A percentile compares a stretch with the other conserved stretches of the same genome.
phyloP scores from a whole-genome alignment of 2,113 vertebrate species.

The Callorhinus ursinus region DNA sequence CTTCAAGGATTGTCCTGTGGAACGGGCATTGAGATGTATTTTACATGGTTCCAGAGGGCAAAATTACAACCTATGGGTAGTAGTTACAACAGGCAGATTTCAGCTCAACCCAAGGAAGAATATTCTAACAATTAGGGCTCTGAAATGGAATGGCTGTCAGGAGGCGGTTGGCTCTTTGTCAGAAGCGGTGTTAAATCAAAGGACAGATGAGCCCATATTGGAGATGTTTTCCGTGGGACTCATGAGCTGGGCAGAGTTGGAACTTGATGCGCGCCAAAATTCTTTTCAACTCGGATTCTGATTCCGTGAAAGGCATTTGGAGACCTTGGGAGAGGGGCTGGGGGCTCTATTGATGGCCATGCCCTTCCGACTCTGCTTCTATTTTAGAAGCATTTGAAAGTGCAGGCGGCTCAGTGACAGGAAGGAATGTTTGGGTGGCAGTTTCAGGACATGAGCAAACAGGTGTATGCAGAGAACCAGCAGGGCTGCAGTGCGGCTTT shows the following conservation, averaged over 20 bases:
- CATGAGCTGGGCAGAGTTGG: neutral
- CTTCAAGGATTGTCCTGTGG: neutral
- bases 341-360: neutral
- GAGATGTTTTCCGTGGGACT: slow-evolving; percentile 27
- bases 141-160: neutral
- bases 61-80: neutral
- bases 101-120: neutral
- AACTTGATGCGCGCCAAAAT: neutral
- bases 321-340: neutral
- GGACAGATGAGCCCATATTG: neutral
- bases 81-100: neutral
- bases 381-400: slow-evolving; percentile 11
- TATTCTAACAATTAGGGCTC: neutral
- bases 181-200: neutral
- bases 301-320: neutral
- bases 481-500: neutral
- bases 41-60: neutral
- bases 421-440: slow-evolving; percentile 2
- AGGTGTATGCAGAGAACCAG: neutral
- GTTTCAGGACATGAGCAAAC: slow-evolving; percentile 34
- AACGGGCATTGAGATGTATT: neutral
- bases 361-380: neutral
- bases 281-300: neutral
- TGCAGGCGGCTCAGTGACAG: neutral
- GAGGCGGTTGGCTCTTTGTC: neutral